Evolutionary conservation across 2,113 vertebrate genomes (phyloP).

Genomic region (Myotis davidii): DNA sequence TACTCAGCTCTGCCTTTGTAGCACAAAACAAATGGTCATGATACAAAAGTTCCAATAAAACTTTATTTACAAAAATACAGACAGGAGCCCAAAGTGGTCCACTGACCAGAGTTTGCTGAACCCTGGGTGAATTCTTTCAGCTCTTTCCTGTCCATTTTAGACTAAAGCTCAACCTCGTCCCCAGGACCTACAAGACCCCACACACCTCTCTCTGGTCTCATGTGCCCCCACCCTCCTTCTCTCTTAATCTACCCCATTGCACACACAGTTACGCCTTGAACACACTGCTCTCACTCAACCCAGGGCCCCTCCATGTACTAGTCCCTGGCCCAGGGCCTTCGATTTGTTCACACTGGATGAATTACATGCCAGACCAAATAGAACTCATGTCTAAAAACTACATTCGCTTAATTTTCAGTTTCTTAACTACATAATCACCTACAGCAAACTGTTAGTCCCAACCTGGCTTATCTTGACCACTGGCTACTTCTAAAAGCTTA

Average conservation of each 20-base stretch:
- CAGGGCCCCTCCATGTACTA: background rate
- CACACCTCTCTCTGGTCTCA: background rate
- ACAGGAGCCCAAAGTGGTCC: background rate
- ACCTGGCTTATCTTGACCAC: background rate
- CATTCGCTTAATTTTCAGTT: background rate
- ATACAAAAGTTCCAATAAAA: slow-evolving; percentile 13
- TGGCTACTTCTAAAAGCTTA: background rate
- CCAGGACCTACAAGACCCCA: background rate
- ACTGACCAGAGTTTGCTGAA: background rate
- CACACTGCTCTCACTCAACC: background rate
- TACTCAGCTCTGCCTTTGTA: background rate
- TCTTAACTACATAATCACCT: background rate
- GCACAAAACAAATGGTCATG: too few relatives aligned
- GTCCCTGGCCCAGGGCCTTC: too few relatives aligned
- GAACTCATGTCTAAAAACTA: background rate
- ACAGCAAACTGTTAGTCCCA: background rate
- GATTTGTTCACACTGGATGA: background rate
- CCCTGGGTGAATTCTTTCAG: background rate
- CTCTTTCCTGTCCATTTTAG: background rate
- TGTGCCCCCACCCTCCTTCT: background rate
- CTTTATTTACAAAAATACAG: background rate
- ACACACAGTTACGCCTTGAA: background rate
- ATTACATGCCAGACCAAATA: background rate
- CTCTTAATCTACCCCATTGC: background rate
- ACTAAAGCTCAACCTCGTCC: background rate